Conservation (phyloP, 2,797 vertebrate species). For the Rhabdophis nuchalis region DNA sequence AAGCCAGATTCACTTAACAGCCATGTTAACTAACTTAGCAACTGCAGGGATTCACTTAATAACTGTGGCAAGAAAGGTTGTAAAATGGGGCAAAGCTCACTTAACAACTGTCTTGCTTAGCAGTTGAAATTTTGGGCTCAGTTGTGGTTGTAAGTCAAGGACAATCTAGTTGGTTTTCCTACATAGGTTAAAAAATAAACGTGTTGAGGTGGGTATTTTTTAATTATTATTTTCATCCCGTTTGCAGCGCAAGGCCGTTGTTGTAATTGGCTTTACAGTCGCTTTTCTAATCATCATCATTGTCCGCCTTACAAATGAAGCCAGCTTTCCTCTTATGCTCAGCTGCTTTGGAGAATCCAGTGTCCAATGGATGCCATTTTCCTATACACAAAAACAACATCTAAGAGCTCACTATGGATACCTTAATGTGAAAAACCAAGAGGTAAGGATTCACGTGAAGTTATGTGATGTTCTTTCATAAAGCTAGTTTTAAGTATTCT, state of each 20-base stretch:
- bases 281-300: conserved; percentile 86
- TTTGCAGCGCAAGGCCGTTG: conserved; percentile 83
- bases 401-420: conserved; percentile 86
- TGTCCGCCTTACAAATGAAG: conserved; percentile 81
- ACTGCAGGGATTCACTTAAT: neutral
- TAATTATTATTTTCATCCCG: conserved; percentile 36
- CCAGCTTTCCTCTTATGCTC: conserved; percentile 81
- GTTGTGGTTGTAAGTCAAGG: neutral
- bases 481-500: neutral
- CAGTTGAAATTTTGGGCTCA: neutral
- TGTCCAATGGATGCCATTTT: conserved; percentile 79
- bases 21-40: neutral
- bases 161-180: neutral
- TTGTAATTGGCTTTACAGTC: conserved; percentile 80
- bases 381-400: conserved; percentile 76
- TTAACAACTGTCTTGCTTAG: neutral
- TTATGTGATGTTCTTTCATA: neutral
- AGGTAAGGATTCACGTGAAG: conserved; percentile 76
- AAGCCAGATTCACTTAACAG: neutral
- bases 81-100: neutral
- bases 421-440: conserved; percentile 84
- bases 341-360: conserved; percentile 83
- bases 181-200: neutral
- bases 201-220: neutral
- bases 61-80: neutral